Percentiles rank a stretch among this genome's conserved stretches.
phyloP scores from a whole-genome alignment of 2,888 invertebrate species.

The Dicyrtomina minuta region DNA sequence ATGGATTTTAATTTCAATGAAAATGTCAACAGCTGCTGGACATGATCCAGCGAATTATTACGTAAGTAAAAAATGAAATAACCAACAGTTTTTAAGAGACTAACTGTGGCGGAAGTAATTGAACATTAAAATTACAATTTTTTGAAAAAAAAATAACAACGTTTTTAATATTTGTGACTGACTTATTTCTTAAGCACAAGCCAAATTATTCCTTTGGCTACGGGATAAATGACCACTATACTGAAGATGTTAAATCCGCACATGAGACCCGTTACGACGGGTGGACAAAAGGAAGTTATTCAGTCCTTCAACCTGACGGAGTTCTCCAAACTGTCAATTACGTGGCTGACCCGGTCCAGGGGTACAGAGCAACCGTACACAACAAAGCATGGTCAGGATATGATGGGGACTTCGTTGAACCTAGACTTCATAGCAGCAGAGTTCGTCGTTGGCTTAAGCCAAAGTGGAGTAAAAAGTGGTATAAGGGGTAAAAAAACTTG shows the following conservation, averaged over 20 bases:
- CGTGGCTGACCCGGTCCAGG: conserved; percentile 24
- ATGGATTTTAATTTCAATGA: too few species aligned
- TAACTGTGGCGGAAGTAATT: too few species aligned
- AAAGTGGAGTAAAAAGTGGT: too few species aligned
- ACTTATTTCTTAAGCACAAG: too few species aligned
- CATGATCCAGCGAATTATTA: not conserved
- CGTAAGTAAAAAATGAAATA: not conserved
- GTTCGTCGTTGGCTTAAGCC: too few species aligned
- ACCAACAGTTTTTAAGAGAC: too few species aligned
- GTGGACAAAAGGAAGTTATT: conserved; percentile 28
- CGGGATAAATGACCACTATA: conserved; percentile 47
- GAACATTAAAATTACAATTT: not conserved
- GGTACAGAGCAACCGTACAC: conserved; percentile 26
- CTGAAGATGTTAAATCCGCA: conserved; percentile 42
- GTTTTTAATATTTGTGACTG: too few species aligned
- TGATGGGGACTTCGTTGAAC: too few species aligned
- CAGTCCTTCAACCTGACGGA: conserved; percentile 26
- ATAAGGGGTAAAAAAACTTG: too few species aligned
- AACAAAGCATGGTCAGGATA: too few species aligned
- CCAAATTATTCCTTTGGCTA: conserved; percentile 34
- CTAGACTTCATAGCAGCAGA: too few species aligned
- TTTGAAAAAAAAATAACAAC: not conserved
- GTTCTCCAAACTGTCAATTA: conserved; percentile 18
- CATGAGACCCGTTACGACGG: conserved; percentile 25
- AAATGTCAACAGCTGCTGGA: too few species aligned